Percentiles rank a stretch among this genome's conserved stretches.
Conservation (phyloP, 2,113 vertebrate genomes). For the Eudorcas thomsonii region DNA sequence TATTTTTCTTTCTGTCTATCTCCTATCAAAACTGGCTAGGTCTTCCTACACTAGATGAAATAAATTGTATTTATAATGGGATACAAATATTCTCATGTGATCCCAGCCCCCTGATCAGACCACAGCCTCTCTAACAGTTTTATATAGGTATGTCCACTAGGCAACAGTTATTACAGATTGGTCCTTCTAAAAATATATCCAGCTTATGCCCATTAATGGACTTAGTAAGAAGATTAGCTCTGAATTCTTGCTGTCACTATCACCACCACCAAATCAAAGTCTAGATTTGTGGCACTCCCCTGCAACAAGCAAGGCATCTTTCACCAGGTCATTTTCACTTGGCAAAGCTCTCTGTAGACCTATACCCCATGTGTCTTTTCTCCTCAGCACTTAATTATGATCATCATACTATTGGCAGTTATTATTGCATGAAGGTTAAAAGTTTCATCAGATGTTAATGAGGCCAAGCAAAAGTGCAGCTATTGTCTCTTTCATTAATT, state of each 20-base stretch:
- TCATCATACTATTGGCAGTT: background rate
- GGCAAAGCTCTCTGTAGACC: background rate
- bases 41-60: background rate
- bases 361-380: background rate
- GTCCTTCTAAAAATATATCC: background rate
- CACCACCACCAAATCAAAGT: background rate
- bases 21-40: background rate
- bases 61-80: background rate
- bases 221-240: background rate
- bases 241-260: background rate
- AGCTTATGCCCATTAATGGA: background rate
- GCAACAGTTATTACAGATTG: background rate
- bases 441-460: background rate
- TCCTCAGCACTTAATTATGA: background rate
- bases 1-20: background rate
- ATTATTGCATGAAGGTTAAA: background rate
- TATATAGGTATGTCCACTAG: background rate
- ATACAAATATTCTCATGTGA: background rate
- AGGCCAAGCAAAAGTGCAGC: background rate
- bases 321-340: background rate
- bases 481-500: background rate
- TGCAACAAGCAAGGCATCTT: background rate
- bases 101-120: background rate
- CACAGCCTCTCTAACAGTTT: background rate
- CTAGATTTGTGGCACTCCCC: background rate